A percentile compares a stretch with the other conserved stretches of the same genome.
phyloP scores from a whole-genome alignment of 2,888 invertebrate genomes.

The Cremastinae sp. region DNA sequence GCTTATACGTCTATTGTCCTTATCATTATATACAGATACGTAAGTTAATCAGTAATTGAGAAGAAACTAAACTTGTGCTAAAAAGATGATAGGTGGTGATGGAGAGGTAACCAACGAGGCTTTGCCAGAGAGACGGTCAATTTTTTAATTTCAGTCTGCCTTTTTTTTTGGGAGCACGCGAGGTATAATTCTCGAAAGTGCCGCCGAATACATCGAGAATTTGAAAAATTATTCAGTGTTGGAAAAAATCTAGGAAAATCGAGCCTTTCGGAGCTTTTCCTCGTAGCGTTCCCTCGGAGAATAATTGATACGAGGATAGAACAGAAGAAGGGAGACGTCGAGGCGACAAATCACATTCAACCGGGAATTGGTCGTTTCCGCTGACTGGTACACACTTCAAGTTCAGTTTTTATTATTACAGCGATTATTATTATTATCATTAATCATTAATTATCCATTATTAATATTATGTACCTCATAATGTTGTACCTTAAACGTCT shows the following conservation, averaged over 20 bases:
- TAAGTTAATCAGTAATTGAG: slow-evolving; percentile 71
- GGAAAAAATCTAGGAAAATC: background rate
- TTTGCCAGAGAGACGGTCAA: slow-evolving; percentile 4
- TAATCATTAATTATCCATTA: slow-evolving; percentile 43
- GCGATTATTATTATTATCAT: slow-evolving; percentile 46
- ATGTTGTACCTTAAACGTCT: slow-evolving; percentile 56
- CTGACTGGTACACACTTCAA: slow-evolving; percentile 21
- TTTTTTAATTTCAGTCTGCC: background rate
- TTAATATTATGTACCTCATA: slow-evolving; percentile 45
- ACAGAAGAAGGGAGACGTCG: slow-evolving; percentile 17
- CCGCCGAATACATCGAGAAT: background rate
- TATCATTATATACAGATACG: slow-evolving; percentile 78
- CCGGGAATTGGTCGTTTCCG: slow-evolving; percentile 52
- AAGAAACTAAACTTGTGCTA: slow-evolving; percentile 64
- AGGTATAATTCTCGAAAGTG: slow-evolving; percentile 7
- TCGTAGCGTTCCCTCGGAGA: slow-evolving; percentile 20
- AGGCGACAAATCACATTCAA: slow-evolving; percentile 45
- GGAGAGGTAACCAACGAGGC: slow-evolving; percentile 12
- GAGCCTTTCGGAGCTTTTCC: background rate
- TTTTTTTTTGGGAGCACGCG: slow-evolving; percentile 4
- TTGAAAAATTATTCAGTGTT: too few species aligned
- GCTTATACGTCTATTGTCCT: slow-evolving; percentile 72
- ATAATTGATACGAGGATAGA: slow-evolving; percentile 7
- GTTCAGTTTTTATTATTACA: slow-evolving; percentile 51
- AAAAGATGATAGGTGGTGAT: slow-evolving; percentile 34